Evolutionary conservation across 1,140 invertebrate species (phyloP).

Genomic region (Euglossa dilemma): DNA sequence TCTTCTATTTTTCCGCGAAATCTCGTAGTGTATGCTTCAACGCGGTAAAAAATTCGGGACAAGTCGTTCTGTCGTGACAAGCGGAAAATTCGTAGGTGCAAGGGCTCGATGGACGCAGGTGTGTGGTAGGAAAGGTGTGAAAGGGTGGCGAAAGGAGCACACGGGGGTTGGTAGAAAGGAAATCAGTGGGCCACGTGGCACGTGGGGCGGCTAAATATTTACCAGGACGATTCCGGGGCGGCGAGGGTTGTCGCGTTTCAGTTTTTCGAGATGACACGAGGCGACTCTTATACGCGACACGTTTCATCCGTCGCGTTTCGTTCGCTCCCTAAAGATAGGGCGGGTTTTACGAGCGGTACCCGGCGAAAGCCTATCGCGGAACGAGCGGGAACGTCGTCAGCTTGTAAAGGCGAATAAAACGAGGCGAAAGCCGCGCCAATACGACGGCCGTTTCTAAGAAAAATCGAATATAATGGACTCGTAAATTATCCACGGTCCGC

Average conservation of each 20-base stretch:
- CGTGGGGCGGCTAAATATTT: constrained; percentile 55
- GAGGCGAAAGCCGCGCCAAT: not conserved
- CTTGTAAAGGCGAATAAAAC: constrained; percentile 23
- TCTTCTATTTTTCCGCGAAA: no score
- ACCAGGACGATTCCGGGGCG: constrained; percentile 7
- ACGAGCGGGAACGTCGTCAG: constrained; percentile 9
- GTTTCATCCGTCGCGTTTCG: constrained; percentile 14
- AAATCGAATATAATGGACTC: constrained; percentile 73
- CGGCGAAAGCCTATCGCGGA: constrained; percentile 20
- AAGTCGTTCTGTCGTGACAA: no score
- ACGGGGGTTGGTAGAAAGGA: not conserved
- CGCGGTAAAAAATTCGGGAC: no score
- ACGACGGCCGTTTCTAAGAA: constrained; percentile 45
- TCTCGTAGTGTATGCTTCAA: no score
- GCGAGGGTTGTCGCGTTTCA: constrained; percentile 38
- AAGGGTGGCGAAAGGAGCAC: not conserved
- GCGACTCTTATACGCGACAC: constrained; percentile 50
- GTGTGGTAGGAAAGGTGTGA: not conserved
- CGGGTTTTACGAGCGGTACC: constrained; percentile 23
- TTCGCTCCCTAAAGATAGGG: constrained; percentile 11
- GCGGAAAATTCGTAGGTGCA: no score
- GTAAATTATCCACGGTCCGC: constrained; percentile 69
- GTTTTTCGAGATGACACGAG: constrained; percentile 40
- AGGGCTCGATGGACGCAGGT: no score
- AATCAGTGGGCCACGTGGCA: constrained; percentile 28